These are phyloP conservation scores for Canis aureus DNA, from an alignment of 2,113 vertebrate genomes.

Conservation along the genomic window DNA sequence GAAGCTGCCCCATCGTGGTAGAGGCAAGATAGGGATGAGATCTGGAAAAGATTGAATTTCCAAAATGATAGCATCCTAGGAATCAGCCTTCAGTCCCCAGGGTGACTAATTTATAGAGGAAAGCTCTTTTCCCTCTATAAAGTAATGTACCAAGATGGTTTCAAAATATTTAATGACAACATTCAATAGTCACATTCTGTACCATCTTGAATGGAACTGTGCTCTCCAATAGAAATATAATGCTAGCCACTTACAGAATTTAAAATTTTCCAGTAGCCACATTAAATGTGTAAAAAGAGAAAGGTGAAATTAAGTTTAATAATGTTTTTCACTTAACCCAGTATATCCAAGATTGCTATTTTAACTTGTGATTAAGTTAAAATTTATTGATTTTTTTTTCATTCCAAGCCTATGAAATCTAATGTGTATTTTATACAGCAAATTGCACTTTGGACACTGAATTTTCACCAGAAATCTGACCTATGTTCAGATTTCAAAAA, in stretches of 20 bases:
- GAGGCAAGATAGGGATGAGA: not conserved
- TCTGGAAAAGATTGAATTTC: not conserved
- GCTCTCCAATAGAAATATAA: not conserved
- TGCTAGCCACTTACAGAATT: not conserved
- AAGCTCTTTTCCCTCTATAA: not conserved
- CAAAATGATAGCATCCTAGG: not conserved
- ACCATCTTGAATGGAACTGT: not conserved
- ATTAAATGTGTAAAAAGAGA: not conserved
- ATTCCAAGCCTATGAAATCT: not conserved
- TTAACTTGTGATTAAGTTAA: not conserved
- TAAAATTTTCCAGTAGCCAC: not conserved
- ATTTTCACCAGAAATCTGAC: conserved; percentile 18
- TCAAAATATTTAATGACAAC: not conserved
- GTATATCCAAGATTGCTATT: not conserved
- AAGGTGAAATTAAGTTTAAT: not conserved
- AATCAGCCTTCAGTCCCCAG: not conserved
- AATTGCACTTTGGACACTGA: not conserved
- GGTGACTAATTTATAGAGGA: not conserved
- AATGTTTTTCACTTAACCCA: not conserved
- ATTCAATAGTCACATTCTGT: not conserved
- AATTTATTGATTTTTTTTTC: not conserved
- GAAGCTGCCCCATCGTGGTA: not conserved
- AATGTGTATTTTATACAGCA: not conserved
- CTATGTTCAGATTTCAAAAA: conserved; percentile 12
- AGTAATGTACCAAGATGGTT: not conserved